Conservation (phyloP, 2,797 vertebrate genomes). For the Danio aesculapii region DNA sequence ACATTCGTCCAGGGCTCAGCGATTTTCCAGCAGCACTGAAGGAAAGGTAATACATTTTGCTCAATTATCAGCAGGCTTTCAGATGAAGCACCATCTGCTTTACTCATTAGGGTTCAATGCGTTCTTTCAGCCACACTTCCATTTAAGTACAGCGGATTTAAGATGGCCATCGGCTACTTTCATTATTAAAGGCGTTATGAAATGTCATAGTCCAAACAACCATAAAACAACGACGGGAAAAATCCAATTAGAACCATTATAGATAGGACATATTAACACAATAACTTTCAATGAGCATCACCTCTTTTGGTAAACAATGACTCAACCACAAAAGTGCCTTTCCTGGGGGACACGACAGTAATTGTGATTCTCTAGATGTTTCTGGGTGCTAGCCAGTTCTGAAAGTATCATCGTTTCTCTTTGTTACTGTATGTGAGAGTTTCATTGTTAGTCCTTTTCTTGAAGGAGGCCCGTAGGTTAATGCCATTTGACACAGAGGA, state of each 20-base stretch:
- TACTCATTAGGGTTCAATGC: slow-evolving; percentile 41
- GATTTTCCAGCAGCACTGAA: background rate
- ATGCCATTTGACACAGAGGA: slow-evolving; percentile 15
- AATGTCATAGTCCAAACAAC: slow-evolving; percentile 21
- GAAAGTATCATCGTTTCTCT: background rate
- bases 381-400: background rate
- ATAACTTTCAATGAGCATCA: background rate
- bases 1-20: background rate
- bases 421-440: background rate
- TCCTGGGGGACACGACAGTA: background rate
- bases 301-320: background rate
- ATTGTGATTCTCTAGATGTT: background rate
- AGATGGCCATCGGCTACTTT: slow-evolving; percentile 37
- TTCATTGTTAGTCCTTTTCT: slow-evolving; percentile 24
- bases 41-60: slow-evolving; percentile 15
- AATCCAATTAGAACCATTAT: slow-evolving; percentile 9
- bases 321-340: background rate
- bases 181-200: slow-evolving; percentile 29
- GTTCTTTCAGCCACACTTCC: slow-evolving; percentile 14
- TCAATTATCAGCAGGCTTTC: slow-evolving; percentile 43
- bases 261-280: slow-evolving; percentile 21
- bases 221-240: slow-evolving; percentile 4
- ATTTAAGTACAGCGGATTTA: slow-evolving; percentile 16
- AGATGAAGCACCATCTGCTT: slow-evolving; percentile 8
- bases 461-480: background rate